Evolutionary conservation across 2,888 invertebrate species (phyloP).

Genomic region (Plebejus melissa): DNA sequence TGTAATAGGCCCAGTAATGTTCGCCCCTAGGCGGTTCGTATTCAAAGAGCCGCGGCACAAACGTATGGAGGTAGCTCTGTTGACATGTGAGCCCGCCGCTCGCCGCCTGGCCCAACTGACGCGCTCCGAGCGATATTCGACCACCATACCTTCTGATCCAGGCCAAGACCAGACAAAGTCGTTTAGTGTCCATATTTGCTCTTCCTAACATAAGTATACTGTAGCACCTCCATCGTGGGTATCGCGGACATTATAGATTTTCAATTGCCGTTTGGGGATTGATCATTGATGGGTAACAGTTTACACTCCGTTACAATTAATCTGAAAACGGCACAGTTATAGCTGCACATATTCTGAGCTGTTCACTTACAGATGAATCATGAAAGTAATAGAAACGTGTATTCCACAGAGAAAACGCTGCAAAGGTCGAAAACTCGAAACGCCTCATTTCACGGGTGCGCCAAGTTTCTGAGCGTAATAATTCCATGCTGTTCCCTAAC

Average conservation of each 20-base stretch:
- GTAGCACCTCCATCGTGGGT: no score
- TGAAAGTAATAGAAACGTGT: background rate
- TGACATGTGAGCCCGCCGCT: conserved; percentile 36
- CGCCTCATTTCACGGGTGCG: conserved; percentile 10
- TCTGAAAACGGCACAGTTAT: background rate
- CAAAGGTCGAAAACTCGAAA: background rate
- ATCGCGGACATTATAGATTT: no score
- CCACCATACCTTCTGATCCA: background rate
- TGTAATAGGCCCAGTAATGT: conserved; percentile 36
- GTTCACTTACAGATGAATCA: background rate
- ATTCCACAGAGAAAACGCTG: background rate
- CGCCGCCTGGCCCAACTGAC: background rate
- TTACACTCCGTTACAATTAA: background rate
- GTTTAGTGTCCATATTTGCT: background rate
- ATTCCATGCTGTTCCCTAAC: conserved; percentile 15
- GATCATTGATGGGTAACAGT: background rate
- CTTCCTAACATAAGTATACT: no score
- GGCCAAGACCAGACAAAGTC: background rate
- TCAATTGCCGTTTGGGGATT: no score
- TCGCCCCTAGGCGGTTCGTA: conserved; percentile 36
- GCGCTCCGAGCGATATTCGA: background rate
- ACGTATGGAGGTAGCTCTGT: conserved; percentile 33
- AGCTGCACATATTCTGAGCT: background rate
- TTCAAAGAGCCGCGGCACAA: conserved; percentile 34
- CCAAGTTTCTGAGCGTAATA: conserved; percentile 9